Base-by-base conservation (phyloP, 2,888 invertebrate genomes). In the Pemphredon lugubris region DNA sequence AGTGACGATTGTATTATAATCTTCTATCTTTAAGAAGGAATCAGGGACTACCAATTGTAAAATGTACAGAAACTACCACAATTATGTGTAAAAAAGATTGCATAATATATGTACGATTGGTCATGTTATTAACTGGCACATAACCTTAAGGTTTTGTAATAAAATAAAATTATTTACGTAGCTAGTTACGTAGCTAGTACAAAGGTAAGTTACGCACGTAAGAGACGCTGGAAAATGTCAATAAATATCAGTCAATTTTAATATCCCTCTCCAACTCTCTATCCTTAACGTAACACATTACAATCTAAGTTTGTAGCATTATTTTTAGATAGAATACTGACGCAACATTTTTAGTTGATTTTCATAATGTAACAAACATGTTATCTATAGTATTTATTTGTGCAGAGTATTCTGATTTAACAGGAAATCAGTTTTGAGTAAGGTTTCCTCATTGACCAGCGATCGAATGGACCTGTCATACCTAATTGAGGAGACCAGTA, bases 401-500 rank as follows among this genome's bases (percentile, higher is more conserved):
- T 32, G n/a, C n/a, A n/a, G n/a, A n/a, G n/a, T n/a, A n/a, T n/a
- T n/a, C 32, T 45, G 61, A 2, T n/a, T 82, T 77, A 88, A 70
- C 85, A 88, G 16, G 86, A 57, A n/a, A 89, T 77, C 39, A 89
- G 84, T 61, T 89, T 89, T 21, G 84, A 81, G 55, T 89, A 84
- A 4, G 83, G 81, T 58, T 82, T 83, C 61, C 83, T 82, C 73
- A 88, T 83, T 2, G 88, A 86, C 79, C 87, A 86, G 30, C 89
- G 82, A 60, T 87, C 82, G 71, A 90, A 90, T 9, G 89, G 89
- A 14, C 89, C 89, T 7, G 86, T 84, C 70, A 87, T 84, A 53
- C 89, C 94, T 37, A 91, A 91, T 83, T 91, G 92, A 0, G 94
- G 93, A 32, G 92, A 92, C 87, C 92, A 93, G 85, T 93, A 94